Evolutionary conservation across 2,797 vertebrate species (phyloP).

Genomic region (Mareca strepera): DNA sequence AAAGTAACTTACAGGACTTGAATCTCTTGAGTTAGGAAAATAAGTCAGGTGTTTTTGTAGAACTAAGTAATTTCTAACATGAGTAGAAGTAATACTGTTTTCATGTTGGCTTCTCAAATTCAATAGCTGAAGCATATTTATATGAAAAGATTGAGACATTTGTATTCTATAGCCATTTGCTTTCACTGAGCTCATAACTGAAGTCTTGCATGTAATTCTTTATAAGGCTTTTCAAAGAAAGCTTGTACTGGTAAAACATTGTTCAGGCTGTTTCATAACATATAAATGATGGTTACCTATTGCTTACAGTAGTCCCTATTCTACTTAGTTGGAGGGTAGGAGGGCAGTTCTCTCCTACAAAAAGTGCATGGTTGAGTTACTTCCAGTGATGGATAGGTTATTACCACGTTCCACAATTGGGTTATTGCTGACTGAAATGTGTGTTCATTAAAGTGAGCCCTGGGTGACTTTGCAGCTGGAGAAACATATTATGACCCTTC

Average conservation of each 20-base stretch:
- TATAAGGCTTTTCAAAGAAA: background rate
- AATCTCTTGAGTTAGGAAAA: background rate
- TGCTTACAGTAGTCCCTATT: background rate
- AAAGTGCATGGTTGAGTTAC: background rate
- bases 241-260: background rate
- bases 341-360: background rate
- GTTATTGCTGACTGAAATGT: background rate
- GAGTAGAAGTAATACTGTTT: background rate
- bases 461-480: background rate
- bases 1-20: background rate
- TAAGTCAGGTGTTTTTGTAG: background rate
- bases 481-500: background rate
- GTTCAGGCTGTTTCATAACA: background rate
- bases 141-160: background rate
- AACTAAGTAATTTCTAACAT: background rate
- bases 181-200: background rate
- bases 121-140: background rate
- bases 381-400: background rate
- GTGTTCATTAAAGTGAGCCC: background rate
- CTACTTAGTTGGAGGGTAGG: accelerated
- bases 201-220: background rate
- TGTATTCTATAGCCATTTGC: background rate
- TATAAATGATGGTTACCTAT: background rate
- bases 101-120: background rate
- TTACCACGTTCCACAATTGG: background rate